Evolutionary conservation across 1,140 invertebrate genomes (phyloP).

Genomic region (Pentalonia nigronervosa): DNA sequence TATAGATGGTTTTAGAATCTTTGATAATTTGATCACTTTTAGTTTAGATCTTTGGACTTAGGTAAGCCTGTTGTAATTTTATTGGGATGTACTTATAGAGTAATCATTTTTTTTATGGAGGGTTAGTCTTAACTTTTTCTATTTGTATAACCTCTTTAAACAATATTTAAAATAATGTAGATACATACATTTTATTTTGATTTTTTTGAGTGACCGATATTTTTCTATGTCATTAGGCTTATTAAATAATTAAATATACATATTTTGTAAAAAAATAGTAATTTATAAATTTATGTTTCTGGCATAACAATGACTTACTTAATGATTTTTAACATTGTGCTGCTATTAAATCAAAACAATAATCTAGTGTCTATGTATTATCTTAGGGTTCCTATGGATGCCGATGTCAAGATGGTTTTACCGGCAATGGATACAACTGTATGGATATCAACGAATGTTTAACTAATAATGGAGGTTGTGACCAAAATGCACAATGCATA

Average conservation of each 20-base stretch:
- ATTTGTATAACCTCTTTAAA: too few species aligned
- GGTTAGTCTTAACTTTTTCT: too few species aligned
- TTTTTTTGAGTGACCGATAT: not conserved
- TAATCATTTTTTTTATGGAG: too few species aligned
- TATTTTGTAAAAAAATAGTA: not conserved
- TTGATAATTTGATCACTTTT: too few species aligned
- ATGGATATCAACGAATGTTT: constrained; percentile 84
- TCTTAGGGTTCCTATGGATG: constrained; percentile 80
- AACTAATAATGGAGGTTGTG: constrained; percentile 82
- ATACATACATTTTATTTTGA: too few species aligned
- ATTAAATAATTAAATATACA: not conserved
- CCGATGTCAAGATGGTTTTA: constrained; percentile 83
- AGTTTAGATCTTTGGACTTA: too few species aligned
- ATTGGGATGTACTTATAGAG: too few species aligned
- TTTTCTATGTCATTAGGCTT: not conserved
- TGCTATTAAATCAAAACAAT: not conserved
- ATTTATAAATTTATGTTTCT: not conserved
- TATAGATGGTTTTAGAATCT: too few species aligned
- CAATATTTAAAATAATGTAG: too few species aligned
- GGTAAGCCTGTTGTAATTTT: too few species aligned
- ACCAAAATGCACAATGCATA: constrained; percentile 84
- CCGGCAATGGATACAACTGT: constrained; percentile 78
- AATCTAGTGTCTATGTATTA: not conserved
- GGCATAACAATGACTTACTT: not conserved
- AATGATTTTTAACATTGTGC: not conserved